A percentile compares a stretch with the other conserved stretches of the same genome.
These are phyloP conservation scores for Leptopilina syphax DNA, from an alignment of 2,888 invertebrate genomes.

Conservation along the genomic window DNA sequence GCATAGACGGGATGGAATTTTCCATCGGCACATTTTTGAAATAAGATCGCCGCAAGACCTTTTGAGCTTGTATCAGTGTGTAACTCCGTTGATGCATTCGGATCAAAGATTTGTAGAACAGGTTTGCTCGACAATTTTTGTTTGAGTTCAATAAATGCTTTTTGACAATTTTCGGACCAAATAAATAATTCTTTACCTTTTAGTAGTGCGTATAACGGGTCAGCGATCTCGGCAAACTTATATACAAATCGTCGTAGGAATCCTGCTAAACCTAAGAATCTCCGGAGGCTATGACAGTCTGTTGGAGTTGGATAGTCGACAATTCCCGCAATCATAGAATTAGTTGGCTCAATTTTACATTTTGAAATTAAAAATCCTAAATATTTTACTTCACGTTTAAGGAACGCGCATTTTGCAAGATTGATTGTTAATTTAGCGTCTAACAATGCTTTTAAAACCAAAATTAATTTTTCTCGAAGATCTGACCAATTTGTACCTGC, in stretches of 20 bases:
- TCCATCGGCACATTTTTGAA: not conserved
- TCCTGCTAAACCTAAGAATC: too few species aligned
- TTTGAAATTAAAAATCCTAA: not conserved
- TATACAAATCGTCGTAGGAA: too few species aligned
- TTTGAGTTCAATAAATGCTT: too few species aligned
- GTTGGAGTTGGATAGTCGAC: too few species aligned
- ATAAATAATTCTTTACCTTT: too few species aligned
- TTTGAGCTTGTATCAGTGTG: not conserved
- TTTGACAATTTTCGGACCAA: too few species aligned
- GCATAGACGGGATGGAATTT: constrained; percentile 25
- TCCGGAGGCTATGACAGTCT: too few species aligned
- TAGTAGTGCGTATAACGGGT: too few species aligned
- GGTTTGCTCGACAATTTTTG: too few species aligned
- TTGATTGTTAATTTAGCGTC: not conserved
- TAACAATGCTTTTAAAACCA: not conserved
- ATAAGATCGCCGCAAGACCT: not conserved
- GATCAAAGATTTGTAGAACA: too few species aligned
- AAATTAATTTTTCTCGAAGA: not conserved
- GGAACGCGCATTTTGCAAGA: not conserved
- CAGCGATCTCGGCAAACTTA: too few species aligned
- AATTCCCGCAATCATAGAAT: too few species aligned
- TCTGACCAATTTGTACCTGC: not conserved
- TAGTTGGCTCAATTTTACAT: not conserved
- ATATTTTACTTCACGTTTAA: not conserved
- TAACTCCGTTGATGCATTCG: not conserved